Conservation (phyloP, 2,113 vertebrate genomes). For the Archocentrus centrarchus region DNA sequence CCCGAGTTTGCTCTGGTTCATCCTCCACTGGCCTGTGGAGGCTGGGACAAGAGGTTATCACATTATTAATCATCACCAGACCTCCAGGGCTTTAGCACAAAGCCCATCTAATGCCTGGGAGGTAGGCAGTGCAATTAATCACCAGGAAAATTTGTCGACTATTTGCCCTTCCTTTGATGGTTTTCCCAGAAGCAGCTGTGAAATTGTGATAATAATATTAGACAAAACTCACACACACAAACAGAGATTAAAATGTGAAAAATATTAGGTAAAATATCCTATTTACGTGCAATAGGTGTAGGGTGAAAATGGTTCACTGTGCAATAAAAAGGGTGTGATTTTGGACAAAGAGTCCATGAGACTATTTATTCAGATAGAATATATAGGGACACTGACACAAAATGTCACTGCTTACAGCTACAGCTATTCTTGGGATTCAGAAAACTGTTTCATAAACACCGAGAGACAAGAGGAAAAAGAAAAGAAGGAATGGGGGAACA, state of each 20-base stretch:
- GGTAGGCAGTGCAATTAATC: constrained; percentile 5
- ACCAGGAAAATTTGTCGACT: background rate
- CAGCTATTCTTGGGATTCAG: background rate
- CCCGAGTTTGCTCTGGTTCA: background rate
- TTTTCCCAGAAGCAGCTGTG: background rate
- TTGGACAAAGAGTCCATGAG: background rate
- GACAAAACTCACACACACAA: background rate
- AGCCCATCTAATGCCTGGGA: background rate
- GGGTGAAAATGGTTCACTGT: background rate
- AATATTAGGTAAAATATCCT: background rate
- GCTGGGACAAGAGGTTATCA: constrained; percentile 46
- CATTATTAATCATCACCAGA: constrained; percentile 16
- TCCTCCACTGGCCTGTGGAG: constrained; percentile 51
- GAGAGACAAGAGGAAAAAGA: background rate
- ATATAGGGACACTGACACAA: background rate
- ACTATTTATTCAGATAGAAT: background rate
- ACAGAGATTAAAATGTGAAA: background rate
- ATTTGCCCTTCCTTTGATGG: background rate
- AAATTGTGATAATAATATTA: background rate
- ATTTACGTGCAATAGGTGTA: background rate
- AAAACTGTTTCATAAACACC: background rate
- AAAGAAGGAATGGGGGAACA: background rate
- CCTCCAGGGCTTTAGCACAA: constrained; percentile 9
- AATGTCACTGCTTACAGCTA: background rate
- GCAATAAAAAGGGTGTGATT: background rate